These are phyloP conservation scores for Streptopelia turtur DNA, from an alignment of 2,797 vertebrate species.

Conservation along the genomic window DNA sequence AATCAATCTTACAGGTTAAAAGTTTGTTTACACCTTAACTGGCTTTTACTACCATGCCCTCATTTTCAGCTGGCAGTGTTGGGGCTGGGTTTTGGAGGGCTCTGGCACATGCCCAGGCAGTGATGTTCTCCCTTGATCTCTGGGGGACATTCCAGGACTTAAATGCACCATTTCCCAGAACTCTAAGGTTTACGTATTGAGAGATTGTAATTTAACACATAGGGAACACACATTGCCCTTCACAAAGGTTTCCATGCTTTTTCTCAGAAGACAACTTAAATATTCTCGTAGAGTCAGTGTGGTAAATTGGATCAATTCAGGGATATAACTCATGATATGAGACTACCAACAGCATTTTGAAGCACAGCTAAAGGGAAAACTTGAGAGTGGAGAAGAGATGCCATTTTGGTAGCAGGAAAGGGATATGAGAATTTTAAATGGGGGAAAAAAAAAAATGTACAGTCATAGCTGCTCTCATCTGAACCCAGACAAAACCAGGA, in stretches of 20 bases:
- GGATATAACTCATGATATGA: neutral
- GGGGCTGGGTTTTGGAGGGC: neutral
- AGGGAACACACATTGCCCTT: neutral
- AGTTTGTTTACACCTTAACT: neutral
- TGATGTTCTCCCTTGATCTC: neutral
- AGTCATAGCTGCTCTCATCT: neutral
- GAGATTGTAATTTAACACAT: neutral
- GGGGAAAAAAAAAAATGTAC: fast-evolving
- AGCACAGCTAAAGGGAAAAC: neutral
- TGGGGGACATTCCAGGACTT: neutral
- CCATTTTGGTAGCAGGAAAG: neutral
- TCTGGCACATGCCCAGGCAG: neutral
- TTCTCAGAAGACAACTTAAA: neutral
- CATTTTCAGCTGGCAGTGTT: neutral
- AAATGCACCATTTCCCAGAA: neutral
- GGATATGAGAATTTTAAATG: neutral
- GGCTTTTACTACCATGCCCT: neutral
- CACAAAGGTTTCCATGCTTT: neutral
- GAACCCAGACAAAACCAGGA: neutral
- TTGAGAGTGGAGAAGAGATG: neutral
- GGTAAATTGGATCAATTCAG: neutral
- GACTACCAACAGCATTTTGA: neutral
- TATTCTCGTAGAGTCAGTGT: neutral
- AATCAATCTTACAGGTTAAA: neutral
- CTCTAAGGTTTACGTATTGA: neutral